Conservation (phyloP, 2,888 invertebrate species). For the Scaptomyza reducta region DNA sequence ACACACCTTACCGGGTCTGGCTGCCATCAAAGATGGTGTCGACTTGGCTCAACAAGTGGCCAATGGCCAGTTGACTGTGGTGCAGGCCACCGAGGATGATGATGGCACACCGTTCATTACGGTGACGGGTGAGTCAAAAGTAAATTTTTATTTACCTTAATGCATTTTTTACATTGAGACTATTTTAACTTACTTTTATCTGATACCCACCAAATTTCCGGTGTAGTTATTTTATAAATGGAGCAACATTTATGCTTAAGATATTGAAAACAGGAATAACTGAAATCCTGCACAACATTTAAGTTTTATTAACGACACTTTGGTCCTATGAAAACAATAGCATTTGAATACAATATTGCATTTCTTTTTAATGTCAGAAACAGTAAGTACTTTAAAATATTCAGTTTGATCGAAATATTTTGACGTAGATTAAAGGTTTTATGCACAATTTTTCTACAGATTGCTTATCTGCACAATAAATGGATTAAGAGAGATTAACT, state of each 20-base stretch:
- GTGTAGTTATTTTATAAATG: no score
- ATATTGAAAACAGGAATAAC: no score
- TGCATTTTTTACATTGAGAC: no score
- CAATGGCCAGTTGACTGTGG: constrained; percentile 81
- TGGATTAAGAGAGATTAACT: neutral
- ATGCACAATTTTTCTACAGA: neutral
- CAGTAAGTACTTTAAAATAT: neutral
- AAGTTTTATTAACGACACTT: no score
- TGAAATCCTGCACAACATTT: no score
- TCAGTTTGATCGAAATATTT: neutral
- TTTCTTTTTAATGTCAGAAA: no score
- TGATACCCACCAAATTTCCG: no score
- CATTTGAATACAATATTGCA: no score
- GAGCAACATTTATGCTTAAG: no score
- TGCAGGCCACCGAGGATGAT: constrained; percentile 77
- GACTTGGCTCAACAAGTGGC: constrained; percentile 82
- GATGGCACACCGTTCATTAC: constrained; percentile 82
- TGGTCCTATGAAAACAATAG: no score
- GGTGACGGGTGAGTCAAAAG: constrained; percentile 80
- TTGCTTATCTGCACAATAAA: no score
- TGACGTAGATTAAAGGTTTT: neutral
- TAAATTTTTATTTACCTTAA: neutral
- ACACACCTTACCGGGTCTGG: constrained; percentile 73
- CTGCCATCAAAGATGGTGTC: constrained; percentile 75
- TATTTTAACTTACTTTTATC: neutral